A percentile compares a stretch with the other conserved stretches of the same genome.
Evolutionary conservation across 2,113 vertebrate genomes (phyloP).

Genomic region (Odocoileus hemionus): DNA sequence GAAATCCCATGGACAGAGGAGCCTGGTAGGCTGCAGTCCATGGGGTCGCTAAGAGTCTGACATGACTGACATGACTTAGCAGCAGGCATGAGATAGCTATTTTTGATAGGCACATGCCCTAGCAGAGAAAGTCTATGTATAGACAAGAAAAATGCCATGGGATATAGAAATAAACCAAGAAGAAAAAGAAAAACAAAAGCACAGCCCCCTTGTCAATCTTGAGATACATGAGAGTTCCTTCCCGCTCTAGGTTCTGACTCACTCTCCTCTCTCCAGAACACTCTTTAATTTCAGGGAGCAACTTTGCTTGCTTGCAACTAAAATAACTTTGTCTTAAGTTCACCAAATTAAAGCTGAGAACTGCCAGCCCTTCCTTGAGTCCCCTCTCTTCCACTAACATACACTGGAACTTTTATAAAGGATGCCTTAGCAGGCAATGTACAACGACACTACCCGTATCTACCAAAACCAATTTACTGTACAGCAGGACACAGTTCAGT

Average conservation of each 20-base stretch:
- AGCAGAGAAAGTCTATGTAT: neutral
- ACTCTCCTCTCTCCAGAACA: conserved; percentile 5
- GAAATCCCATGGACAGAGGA: too few relatives aligned
- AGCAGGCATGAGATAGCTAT: neutral
- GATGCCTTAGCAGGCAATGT: neutral
- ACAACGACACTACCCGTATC: neutral
- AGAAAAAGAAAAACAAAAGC: neutral
- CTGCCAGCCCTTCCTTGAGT: neutral
- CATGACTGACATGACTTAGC: too few relatives aligned
- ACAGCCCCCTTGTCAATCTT: neutral
- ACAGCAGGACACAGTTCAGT: neutral
- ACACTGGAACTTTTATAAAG: neutral
- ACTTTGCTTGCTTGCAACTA: neutral
- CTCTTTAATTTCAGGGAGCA: conserved; percentile 25
- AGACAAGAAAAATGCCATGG: neutral
- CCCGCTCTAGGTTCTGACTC: neutral
- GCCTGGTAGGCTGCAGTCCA: too few relatives aligned
- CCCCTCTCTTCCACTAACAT: neutral
- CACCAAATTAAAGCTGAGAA: neutral
- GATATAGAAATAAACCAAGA: neutral
- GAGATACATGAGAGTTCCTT: neutral
- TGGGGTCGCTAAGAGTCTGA: too few relatives aligned
- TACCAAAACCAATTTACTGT: neutral
- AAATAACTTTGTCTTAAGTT: conserved; percentile 38
- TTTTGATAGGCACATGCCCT: neutral